Conservation (phyloP, 2,113 vertebrate species). For the Paradisaea rubra region DNA sequence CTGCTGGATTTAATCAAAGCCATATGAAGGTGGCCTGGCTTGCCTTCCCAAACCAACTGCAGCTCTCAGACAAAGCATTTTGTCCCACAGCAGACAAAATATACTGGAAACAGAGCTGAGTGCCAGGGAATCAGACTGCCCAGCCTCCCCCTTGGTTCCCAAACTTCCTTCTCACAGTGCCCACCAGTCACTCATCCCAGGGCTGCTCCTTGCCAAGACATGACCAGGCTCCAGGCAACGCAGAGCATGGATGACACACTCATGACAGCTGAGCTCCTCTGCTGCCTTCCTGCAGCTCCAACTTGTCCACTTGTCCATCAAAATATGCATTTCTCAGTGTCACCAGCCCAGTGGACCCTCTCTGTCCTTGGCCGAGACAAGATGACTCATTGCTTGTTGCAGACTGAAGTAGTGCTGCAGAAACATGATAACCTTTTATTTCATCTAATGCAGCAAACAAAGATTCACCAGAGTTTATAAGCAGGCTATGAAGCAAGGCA, state of each 20-base stretch:
- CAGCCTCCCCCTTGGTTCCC: neutral
- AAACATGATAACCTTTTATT: rapidly evolving
- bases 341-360: neutral
- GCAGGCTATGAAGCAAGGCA: neutral
- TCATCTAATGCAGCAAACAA: neutral
- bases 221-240: rapidly evolving
- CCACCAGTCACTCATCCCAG: rapidly evolving
- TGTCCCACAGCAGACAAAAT: neutral
- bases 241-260: neutral
- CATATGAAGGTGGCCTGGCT: neutral
- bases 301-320: neutral
- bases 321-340: rapidly evolving
- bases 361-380: neutral
- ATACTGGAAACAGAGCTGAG: neutral
- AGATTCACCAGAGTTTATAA: neutral
- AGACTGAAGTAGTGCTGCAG: neutral
- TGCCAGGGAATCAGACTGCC: neutral
- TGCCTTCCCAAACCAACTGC: neutral
- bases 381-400: rapidly evolving
- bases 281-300: neutral
- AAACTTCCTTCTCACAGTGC: rapidly evolving
- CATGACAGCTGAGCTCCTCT: neutral
- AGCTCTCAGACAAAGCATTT: neutral
- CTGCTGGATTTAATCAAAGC: neutral
- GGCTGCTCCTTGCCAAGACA: neutral